Evolutionary conservation across 1,140 invertebrate genomes (phyloP), one percentile per base, ranked within the genome.

Genomic region (Plodia interpunctella): DNA sequence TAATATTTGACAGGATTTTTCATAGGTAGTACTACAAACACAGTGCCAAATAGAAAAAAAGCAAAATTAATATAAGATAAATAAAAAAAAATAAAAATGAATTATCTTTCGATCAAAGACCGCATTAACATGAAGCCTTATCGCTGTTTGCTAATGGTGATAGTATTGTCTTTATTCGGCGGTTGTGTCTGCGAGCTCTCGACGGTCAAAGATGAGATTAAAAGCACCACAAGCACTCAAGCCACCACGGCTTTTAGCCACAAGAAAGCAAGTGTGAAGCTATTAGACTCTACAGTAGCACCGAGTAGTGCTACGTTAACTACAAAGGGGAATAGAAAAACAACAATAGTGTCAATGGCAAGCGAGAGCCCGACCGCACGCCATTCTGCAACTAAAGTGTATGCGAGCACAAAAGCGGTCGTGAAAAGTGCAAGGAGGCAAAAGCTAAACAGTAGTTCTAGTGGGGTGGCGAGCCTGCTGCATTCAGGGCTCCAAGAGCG

Each of bases 401-500:
- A 80, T 62, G 62, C 64, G 54, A 81, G 72, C 71, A 80, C 75
- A 82, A 86, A 80, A 74, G 68, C 62, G 55, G 68, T 68, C 60
- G 65, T 73, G 70, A 78, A 87, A 82, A 86, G 70, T 83, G 77
- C 80, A 83, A 84, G 73, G 71, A 78, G 69, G 78, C 79, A 80
- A 66, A 87, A 83, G 73, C 71, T 82, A 80, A 85, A 84, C 70
- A 74, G 69, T 70, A 82, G 68, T 65, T 78, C 71, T 76, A 85
- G 76, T 78, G 73, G 69, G 51, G 57, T 68, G 17, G 72, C 66
- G 55, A 70, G 63, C 51, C 51, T 59, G 38, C 64, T 62, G 54
- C 76, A 78, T 70, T 67, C 77, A 62, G 73, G 88, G 50, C 71
- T 92, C 50, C 91, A 92, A 77, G 92, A 92, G 81, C 92, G 91